Base-by-base conservation (phyloP, 2,113 vertebrate genomes). In the Corythaeola cristata region DNA sequence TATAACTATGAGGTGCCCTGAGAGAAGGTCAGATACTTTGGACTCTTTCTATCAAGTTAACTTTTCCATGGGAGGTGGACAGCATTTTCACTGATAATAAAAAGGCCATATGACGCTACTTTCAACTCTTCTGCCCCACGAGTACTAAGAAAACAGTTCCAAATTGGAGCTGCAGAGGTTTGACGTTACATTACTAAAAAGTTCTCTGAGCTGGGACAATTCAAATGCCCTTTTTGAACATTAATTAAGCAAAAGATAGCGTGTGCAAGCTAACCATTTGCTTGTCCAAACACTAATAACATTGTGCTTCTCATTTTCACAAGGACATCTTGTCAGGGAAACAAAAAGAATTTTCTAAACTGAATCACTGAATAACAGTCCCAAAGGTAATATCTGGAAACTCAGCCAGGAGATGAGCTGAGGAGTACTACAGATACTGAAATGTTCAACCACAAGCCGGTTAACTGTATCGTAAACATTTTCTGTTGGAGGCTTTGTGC, bases 21-120 rank as follows among this genome's bases (percentile, higher is more conserved):
- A 75, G 68, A 96, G 93, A 91, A 92, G 88, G 87, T 89, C 68
- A 94, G 85, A 73, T 96, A 84, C 93, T 97, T 96, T 96, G 97
- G 96, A 97, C 92, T 96, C 84, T 88, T 96, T 92, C 68, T 93
- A 41, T 89, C 88, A 89, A 68, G 69, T 79, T 76, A 90, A 89
- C 80, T 56, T 88, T 92, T 95, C 77, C 69, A 81, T 60, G 80
- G 18, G 56, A 97, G 47, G 62, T 77, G 75, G 68, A 75, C 50
- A 94, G 72, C 50, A 45, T 87, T 96, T 95, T 56, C 47, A 74
- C 67, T 82, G 86, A 91, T 93, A 89, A 88, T 50, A 74, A 59
- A 80, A 95, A 95, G 60, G 63, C 62, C 28, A 32, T 45, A 83
- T 12, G 85, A 76, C 49, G 69, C 49, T 74, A 47, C 17, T 80